These are phyloP conservation scores for Empidonax traillii DNA, from an alignment of 2,113 vertebrate genomes.

Conservation along the genomic window DNA sequence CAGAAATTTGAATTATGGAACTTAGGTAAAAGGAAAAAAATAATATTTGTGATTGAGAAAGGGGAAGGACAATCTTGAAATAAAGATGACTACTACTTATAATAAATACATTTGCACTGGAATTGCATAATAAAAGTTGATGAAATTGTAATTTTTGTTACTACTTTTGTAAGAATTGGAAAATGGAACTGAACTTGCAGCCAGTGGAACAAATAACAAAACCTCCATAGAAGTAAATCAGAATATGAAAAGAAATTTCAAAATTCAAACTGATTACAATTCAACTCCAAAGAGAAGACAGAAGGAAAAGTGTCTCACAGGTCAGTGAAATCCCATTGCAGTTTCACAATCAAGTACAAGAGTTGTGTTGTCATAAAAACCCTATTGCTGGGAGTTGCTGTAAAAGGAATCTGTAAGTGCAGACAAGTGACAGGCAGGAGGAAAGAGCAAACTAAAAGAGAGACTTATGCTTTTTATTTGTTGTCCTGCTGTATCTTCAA, in stretches of 20 bases:
- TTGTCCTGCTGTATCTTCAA: not conserved
- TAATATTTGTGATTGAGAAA: not conserved
- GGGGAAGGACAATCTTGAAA: not conserved
- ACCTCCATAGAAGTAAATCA: not conserved
- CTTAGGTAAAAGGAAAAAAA: not conserved
- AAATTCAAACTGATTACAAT: not conserved
- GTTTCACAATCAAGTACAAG: not conserved
- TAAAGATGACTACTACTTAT: not conserved
- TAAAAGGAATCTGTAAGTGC: not conserved
- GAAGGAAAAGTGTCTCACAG: not conserved
- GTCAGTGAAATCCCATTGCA: not conserved
- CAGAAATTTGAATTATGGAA: not conserved
- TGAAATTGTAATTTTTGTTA: not conserved
- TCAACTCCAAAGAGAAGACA: not conserved
- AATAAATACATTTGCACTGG: not conserved
- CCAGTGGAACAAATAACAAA: not conserved
- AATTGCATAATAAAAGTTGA: not conserved
- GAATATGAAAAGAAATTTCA: not conserved
- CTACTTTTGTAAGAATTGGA: not conserved
- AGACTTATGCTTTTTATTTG: rapidly evolving
- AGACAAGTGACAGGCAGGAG: not conserved
- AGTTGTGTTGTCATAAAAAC: not conserved
- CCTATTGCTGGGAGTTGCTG: not conserved
- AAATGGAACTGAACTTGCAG: not conserved
- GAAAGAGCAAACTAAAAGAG: not conserved